Evolutionary conservation across 2,888 invertebrate genomes (phyloP), one percentile per base, ranked within the genome.

Genomic region (Fragum whitleyi): DNA sequence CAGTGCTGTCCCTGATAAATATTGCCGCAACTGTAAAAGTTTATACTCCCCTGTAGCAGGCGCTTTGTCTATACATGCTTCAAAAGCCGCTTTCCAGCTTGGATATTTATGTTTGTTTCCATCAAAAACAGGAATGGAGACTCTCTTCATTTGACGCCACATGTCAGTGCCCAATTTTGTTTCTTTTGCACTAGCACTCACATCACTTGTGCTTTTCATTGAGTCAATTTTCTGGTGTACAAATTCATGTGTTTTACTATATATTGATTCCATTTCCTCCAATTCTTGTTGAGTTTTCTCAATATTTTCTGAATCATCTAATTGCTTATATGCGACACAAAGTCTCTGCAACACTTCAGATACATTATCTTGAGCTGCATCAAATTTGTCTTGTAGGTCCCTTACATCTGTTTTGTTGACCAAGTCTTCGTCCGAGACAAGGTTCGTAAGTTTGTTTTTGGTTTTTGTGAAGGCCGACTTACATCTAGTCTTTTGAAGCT

Each of bases 401-500:
- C 14, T 39, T 19, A 65, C 23, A 14, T 39, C 39, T 2, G 2
- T n/a, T 65, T 65, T 39, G 11, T 36, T 32, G 7, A 65, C 19
- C 32, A n/a, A 2, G 14, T 36, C 65, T 42, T 21, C 28, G 14
- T 65, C 65, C 9, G 39, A 9, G 14, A 65, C 42, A 36, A 16
- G 2, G 29, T 65, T 65, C 9, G 32, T 16, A 2, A 65, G 65
- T 65, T 65, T 65, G 32, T 65, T 65, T 21, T 65, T 65, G 6
- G 39, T 29, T 65, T 65, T 65, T n/a, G 39, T 65, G 65, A 65
- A 65, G 14, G 36, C 36, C 3, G 65, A 65, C 26, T 65, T 65
- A 42, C 65, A 39, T 21, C 11, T 39, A 1, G 39, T 39, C 23
- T 65, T 65, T 32, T n/a, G n/a, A 1, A 65, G 36, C n/a, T 39